Conservation (phyloP, 2,888 invertebrate genomes). For the Balanococcus diminutus region DNA sequence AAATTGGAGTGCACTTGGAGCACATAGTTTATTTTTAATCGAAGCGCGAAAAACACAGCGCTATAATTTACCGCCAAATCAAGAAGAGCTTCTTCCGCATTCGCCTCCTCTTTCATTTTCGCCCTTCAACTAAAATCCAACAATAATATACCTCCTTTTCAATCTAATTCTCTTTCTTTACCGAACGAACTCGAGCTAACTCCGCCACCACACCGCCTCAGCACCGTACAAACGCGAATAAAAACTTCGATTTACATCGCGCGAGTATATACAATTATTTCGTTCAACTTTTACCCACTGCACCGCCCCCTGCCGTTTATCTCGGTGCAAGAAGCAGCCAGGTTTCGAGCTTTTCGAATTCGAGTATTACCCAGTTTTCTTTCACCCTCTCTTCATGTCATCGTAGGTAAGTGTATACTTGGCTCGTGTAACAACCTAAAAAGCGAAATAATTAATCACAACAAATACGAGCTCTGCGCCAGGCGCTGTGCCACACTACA, state of each 20-base stretch:
- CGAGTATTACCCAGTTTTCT: not conserved
- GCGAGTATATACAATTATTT: not conserved
- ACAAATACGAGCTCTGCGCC: not conserved
- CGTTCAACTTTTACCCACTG: not conserved
- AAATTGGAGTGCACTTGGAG: conserved; percentile 19
- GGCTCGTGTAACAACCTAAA: not conserved
- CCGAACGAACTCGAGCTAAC: not conserved
- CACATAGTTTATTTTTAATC: conserved; percentile 17
- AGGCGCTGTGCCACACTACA: not conserved
- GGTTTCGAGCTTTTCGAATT: not conserved
- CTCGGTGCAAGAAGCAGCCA: not conserved
- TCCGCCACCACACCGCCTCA: no score
- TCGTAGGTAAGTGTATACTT: not conserved
- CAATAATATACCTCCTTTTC: not conserved
- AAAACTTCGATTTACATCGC: not conserved
- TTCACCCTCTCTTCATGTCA: not conserved
- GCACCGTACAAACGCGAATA: not conserved
- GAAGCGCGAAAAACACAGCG: conserved; percentile 22
- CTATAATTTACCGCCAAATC: conserved; percentile 28
- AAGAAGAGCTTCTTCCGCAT: not conserved
- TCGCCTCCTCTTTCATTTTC: not conserved
- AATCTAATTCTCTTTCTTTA: not conserved
- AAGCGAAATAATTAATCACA: not conserved
- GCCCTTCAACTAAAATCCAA: not conserved
- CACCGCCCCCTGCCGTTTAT: no score